These are phyloP conservation scores for Meiosimyza decipiens DNA, from an alignment of 2,888 invertebrate genomes.

Conservation along the genomic window DNA sequence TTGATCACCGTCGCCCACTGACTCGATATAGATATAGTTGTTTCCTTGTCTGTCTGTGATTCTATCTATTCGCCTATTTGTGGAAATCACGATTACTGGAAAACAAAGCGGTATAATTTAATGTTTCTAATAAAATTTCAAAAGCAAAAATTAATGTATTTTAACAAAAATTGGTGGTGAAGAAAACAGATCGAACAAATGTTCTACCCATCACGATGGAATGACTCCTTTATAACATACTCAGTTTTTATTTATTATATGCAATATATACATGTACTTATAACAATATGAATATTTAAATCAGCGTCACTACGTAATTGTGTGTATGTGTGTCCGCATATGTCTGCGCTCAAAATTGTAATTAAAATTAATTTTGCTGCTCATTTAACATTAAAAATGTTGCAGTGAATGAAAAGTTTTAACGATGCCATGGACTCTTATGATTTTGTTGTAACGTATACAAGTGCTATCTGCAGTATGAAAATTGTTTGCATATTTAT, in stretches of 20 bases:
- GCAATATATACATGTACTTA: background rate
- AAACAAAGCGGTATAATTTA: background rate
- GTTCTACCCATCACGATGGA: too few species aligned
- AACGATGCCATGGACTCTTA: too few species aligned
- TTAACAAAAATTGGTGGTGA: background rate
- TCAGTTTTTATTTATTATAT: too few species aligned
- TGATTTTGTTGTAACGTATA: too few species aligned
- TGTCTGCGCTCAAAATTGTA: background rate
- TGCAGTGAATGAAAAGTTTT: background rate
- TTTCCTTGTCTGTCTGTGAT: background rate
- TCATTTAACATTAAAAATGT: background rate
- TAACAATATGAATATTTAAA: background rate
- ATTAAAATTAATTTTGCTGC: conserved; percentile 2
- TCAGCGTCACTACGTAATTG: background rate
- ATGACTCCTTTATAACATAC: too few species aligned
- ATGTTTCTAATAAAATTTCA: background rate
- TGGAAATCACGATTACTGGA: too few species aligned
- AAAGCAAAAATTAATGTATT: background rate
- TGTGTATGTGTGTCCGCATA: conserved; percentile 11
- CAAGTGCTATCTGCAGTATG: too few species aligned
- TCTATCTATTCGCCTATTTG: conserved; percentile 6
- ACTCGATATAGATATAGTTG: background rate
- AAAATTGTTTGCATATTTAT: too few species aligned
- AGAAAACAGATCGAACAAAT: too few species aligned
- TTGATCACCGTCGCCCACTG: too few species aligned